Evolutionary conservation across 2,888 invertebrate genomes (phyloP), one percentile per base, ranked within the genome.

Genomic region (Amaurobius ferox): DNA sequence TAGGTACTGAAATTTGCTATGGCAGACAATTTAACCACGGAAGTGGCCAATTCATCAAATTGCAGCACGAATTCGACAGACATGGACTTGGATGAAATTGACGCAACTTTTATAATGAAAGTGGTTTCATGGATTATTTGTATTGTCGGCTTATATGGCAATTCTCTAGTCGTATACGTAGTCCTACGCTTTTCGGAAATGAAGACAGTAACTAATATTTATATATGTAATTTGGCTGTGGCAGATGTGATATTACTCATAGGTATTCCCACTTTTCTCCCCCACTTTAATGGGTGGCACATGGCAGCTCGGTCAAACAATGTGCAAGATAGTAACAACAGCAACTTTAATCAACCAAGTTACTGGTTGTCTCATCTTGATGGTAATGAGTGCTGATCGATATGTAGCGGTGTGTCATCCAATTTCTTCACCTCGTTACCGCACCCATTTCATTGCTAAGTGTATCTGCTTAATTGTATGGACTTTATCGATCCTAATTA

Each of bases 351-450:
- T 97, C 89, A 97, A 97, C 89, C 97, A 97, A 92, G 97, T 97
- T 91, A 97, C 97, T 26, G 96, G 96, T 91, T 96, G 96, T 88
- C 95, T 97, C 89, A 96, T 97, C 90, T 93, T 97, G 87, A 95
- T 96, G 90, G 96, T 97, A 89, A 97, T 97, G 97, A 96, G 96
- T 89, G 97, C 97, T 1, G 97, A 97, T 91, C 93, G 97, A 23
- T 97, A 97, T 91, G 94, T 97, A 70, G 97, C 97, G 0, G 97
- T 98, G 0, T 98, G 97, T 90, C 97, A 97, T 92, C 97, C 97
- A 0, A 97, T 97, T 89, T 95, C 95, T 0, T 96, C 97, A 16
- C 95, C 96, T 0, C 94, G 95, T 89, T 94, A 96, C 91, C 93
- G 97, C 28, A 97, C 97, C 0, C 96, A 97, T 0, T 93, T 95